These are phyloP conservation scores for Drosophila fuyamai DNA, from an alignment of 1,140 invertebrate species.

Conservation along the genomic window DNA sequence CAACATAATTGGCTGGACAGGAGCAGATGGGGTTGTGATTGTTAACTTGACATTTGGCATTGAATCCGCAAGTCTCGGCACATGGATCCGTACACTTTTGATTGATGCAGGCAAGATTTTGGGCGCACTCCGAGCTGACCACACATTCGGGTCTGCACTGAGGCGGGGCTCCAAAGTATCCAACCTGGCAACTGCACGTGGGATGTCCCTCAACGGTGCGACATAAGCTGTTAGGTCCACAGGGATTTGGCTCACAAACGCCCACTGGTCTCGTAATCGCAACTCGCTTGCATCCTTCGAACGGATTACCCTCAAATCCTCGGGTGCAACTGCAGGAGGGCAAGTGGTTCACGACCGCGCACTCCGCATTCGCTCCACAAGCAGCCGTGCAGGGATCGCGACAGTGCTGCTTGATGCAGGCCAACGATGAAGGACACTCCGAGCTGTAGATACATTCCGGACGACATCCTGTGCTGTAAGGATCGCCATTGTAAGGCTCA, in stretches of 20 bases:
- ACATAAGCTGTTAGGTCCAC: conserved; percentile 92
- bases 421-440: conserved; percentile 91
- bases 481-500: conserved; percentile 93
- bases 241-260: conserved; percentile 92
- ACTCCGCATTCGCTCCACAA: conserved; percentile 92
- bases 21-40: conserved; percentile 94
- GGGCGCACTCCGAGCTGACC: conserved; percentile 91
- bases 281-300: conserved; percentile 89
- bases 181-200: conserved; percentile 91
- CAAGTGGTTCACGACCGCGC: conserved; percentile 92
- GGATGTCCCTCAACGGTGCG: conserved; percentile 89
- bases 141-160: conserved; percentile 92
- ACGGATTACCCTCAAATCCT: conserved; percentile 92
- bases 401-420: conserved; percentile 94
- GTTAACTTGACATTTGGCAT: conserved; percentile 91
- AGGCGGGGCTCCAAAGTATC: conserved; percentile 91
- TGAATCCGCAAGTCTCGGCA: conserved; percentile 90
- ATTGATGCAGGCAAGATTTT: conserved; percentile 90
- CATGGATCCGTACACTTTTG: conserved; percentile 94
- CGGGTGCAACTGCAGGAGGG: conserved; percentile 91
- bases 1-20: conserved; percentile 90
- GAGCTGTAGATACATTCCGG: conserved; percentile 92
- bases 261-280: conserved; percentile 85
- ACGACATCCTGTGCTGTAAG: conserved; percentile 90
- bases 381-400: conserved; percentile 93